A percentile compares a stretch with the other conserved stretches of the same genome.
Conservation (phyloP, 2,888 invertebrate species). For the Apocheima hispidaria region DNA sequence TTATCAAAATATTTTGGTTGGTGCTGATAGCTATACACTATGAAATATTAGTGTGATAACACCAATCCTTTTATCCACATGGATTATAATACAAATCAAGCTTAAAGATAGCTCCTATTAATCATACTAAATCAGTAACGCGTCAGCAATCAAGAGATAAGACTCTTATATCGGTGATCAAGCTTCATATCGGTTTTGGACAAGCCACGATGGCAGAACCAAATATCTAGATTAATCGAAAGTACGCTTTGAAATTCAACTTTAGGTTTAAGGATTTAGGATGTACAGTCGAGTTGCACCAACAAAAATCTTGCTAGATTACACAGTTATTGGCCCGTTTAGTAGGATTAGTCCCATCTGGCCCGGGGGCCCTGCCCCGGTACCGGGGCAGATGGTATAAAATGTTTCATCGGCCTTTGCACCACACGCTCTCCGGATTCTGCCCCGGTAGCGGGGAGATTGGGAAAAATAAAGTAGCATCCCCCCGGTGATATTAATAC, state of each 20-base stretch:
- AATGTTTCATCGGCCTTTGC: too few species aligned
- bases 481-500: too few species aligned
- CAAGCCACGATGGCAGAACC: conserved; percentile 19
- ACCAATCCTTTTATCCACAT: conserved; percentile 6
- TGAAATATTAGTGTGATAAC: conserved; percentile 1
- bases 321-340: conserved; percentile 16
- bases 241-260: conserved; percentile 24
- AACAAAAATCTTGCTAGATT: conserved; percentile 7
- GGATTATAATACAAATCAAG: conserved; percentile 21
- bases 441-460: too few species aligned
- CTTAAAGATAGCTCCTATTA: conserved; percentile 6
- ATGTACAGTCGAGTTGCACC: conserved; percentile 30
- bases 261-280: conserved; percentile 13
- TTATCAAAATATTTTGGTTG: background rate
- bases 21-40: background rate
- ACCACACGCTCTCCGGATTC: too few species aligned
- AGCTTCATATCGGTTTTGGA: conserved; percentile 12
- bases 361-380: too few species aligned
- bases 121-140: conserved; percentile 21
- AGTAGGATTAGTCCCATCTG: too few species aligned
- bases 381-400: too few species aligned
- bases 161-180: too few species aligned
- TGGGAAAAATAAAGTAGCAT: too few species aligned
- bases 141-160: conserved; percentile 18
- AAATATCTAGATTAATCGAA: conserved; percentile 15